Base-by-base conservation (phyloP, 2,888 invertebrate species). In the Eristalis arbustorum region DNA sequence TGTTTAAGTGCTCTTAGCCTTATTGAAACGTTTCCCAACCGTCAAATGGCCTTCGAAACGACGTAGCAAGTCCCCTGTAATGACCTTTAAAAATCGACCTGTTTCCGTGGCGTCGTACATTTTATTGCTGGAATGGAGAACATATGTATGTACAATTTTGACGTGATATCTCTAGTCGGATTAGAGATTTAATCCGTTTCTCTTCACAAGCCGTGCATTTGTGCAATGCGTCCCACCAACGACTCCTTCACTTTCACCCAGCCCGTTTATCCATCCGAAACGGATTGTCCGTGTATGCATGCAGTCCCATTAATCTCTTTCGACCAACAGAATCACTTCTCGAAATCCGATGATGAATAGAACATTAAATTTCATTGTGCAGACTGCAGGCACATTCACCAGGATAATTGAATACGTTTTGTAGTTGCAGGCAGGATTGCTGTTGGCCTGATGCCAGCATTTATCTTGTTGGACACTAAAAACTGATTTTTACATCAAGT, bases 271-370 rank as follows among this genome's bases (percentile, higher is more conserved):
- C n/a, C 4, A 18, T 18, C 6, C n/a, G n/a, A 18, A 49, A 8
- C 1, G 49, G 18, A 63, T 23, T 4, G 14, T 8, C 4, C 8
- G n/a, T n/a, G 49, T n/a, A 18, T 49, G 8, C 2, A 40, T 57
- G 57, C 3, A n/a, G 40, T 25, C 10, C 2, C 63, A 80, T 42
- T 80, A 74, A 31, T 74, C 56, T 68, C n/a, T 23, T 49, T 59
- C 28, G 34, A n/a, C 31, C 71, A 84, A 61, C 37, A 31, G 18
- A 49, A 71, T 74, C 59, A 61, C 71, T 72, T 67, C 59, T 57
- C 66, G 31, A 84, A 79, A 79, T 71, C 72, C 71, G 25, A 84
- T 85, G 77, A 85, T 81, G 68, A 81, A 84, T 73, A 64, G 76
- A 49, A 76, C 40, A 81, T 85, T 56, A 61, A 77, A 85, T 74